These are phyloP conservation scores for Drosophila engyochracea DNA, from an alignment of 2,888 invertebrate genomes.

Conservation along the genomic window DNA sequence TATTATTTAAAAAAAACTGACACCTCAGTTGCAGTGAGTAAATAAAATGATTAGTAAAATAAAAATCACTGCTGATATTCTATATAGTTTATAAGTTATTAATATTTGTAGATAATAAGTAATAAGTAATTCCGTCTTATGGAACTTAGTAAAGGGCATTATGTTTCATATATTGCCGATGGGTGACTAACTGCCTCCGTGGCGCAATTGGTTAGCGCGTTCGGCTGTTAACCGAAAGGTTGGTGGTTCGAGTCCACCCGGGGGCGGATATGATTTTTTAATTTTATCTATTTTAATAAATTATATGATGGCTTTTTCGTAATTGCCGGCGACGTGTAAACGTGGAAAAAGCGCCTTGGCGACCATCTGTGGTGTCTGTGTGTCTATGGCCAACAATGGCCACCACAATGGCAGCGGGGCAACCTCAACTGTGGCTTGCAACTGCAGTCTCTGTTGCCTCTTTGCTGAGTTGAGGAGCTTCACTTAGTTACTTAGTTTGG, in stretches of 20 bases:
- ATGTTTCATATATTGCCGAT: background rate
- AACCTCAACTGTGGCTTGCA: constrained; percentile 29
- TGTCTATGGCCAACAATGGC: constrained; percentile 77
- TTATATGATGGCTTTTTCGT: background rate
- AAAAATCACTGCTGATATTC: background rate
- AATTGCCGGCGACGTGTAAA: constrained; percentile 54
- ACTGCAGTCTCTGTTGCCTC: constrained; percentile 10
- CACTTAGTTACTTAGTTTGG: constrained; percentile 71
- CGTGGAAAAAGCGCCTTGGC: constrained; percentile 11
- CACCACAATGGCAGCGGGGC: constrained; percentile 62
- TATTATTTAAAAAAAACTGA: background rate
- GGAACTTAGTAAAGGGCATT: background rate
- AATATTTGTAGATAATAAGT: background rate
- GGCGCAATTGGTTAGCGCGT: constrained; percentile 99
- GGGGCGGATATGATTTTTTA: constrained; percentile 88
- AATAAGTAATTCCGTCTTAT: background rate
- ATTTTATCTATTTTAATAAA: background rate
- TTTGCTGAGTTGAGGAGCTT: constrained; percentile 33
- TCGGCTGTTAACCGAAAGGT: constrained; percentile 99
- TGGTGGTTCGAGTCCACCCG: constrained; percentile 99
- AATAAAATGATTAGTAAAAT: background rate
- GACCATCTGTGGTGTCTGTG: constrained; percentile 63
- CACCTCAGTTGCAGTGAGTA: background rate
- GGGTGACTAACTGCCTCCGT: constrained; percentile 86
- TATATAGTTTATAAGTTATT: background rate